Percentiles rank a stretch among this genome's conserved stretches.
Conservation (phyloP, 2,888 invertebrate species). For the Druceiella hillmani region DNA sequence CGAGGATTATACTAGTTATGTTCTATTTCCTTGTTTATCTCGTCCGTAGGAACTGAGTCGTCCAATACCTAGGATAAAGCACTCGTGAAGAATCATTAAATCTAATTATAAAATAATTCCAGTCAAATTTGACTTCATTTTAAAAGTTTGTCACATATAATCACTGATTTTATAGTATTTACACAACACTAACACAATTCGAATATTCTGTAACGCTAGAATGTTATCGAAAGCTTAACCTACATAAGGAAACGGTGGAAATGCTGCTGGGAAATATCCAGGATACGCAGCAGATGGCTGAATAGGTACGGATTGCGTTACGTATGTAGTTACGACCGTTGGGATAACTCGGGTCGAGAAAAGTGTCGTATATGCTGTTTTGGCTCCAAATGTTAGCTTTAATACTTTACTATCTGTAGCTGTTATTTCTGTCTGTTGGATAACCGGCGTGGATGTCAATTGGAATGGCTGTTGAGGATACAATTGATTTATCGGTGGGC, state of each 20-base stretch:
- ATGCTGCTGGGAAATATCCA: conserved; percentile 73
- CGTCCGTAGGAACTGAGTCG: too few relatives aligned
- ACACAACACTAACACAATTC: too few relatives aligned
- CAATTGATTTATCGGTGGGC: conserved; percentile 48
- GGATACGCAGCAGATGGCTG: conserved; percentile 67
- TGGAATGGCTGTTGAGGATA: conserved; percentile 63
- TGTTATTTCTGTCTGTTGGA: conserved; percentile 72
- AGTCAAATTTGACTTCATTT: too few relatives aligned
- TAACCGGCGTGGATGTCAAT: conserved; percentile 73
- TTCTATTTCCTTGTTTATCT: too few relatives aligned
- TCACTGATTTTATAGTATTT: too few relatives aligned
- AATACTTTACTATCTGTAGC: conserved; percentile 76
- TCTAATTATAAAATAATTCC: too few relatives aligned
- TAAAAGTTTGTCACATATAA: too few relatives aligned
- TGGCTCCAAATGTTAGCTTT: conserved; percentile 86
- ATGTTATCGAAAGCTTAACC: conserved; percentile 52
- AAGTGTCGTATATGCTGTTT: conserved; percentile 81
- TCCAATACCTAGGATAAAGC: too few relatives aligned
- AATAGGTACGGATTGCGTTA: conserved; percentile 73
- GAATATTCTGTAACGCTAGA: too few relatives aligned
- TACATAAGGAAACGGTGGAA: conserved; percentile 69
- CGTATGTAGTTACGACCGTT: conserved; percentile 75
- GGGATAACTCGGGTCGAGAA: conserved; percentile 80
- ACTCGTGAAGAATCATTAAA: too few relatives aligned
- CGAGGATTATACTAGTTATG: too few relatives aligned